These are phyloP conservation scores for Gastrophryne carolinensis DNA, from an alignment of 2,797 vertebrate genomes.

Conservation along the genomic window DNA sequence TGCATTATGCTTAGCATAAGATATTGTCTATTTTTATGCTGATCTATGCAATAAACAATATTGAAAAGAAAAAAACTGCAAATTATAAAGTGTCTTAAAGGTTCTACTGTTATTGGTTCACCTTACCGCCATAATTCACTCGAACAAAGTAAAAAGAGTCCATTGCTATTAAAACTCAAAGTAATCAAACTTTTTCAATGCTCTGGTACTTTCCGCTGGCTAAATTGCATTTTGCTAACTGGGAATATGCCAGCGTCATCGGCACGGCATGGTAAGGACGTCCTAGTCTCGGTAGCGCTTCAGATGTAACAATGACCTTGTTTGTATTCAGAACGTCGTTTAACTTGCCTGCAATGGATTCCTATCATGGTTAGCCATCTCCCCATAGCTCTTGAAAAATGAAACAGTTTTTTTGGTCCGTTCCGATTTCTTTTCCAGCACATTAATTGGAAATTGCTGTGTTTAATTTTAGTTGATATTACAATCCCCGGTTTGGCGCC, in stretches of 20 bases:
- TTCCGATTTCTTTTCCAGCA: conserved; percentile 37
- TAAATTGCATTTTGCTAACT: conserved; percentile 34
- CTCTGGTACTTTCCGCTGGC: neutral
- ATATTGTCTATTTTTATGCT: no score
- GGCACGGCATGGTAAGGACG: neutral
- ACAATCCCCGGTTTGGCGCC: conserved; percentile 31
- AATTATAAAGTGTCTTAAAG: no score
- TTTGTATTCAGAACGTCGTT: conserved; percentile 42
- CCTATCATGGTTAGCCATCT: conserved; percentile 39
- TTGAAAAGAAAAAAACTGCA: no score
- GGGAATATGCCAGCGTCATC: conserved; percentile 11
- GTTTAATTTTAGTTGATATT: conserved; percentile 49
- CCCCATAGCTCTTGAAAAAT: conserved; percentile 39
- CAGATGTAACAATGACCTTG: conserved; percentile 32
- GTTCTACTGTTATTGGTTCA: neutral
- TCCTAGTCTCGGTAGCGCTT: conserved; percentile 1
- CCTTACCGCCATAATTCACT: neutral
- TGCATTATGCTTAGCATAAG: no score
- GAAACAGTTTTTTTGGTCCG: conserved; percentile 28
- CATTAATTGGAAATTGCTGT: conserved; percentile 53
- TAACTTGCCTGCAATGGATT: conserved; percentile 22
- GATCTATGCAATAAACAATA: no score
- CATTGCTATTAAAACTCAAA: conserved; percentile 20
- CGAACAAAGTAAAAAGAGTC: neutral
- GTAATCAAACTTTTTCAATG: conserved; percentile 21